Evolutionary conservation across 2,888 invertebrate genomes (phyloP).

Genomic region (Magallana nippona): DNA sequence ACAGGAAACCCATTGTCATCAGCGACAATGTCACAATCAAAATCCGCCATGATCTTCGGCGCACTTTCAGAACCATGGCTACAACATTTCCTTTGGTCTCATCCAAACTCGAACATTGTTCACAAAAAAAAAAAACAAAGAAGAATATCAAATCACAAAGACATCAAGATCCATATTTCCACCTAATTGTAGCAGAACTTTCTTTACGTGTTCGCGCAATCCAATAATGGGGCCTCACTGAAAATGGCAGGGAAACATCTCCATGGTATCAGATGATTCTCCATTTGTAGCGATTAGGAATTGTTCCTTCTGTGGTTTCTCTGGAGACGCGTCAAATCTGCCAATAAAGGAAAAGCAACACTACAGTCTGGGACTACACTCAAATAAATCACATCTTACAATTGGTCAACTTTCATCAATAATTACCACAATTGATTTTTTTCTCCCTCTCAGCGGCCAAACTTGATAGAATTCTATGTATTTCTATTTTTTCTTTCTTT

Average conservation of each 20-base stretch:
- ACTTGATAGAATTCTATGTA: background rate
- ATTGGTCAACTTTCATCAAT: slow-evolving; percentile 33
- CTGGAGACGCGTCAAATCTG: slow-evolving; percentile 13
- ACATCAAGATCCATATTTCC: slow-evolving; percentile 25
- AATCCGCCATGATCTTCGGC: slow-evolving; percentile 33
- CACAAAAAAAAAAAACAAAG: no score
- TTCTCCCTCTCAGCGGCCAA: background rate
- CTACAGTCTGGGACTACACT: slow-evolving; percentile 19
- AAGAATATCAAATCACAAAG: slow-evolving; percentile 1
- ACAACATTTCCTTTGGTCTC: background rate
- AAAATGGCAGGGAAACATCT: slow-evolving; percentile 26
- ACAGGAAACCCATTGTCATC: slow-evolving; percentile 13
- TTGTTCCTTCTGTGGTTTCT: slow-evolving; percentile 17
- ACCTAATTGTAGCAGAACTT: slow-evolving; percentile 13
- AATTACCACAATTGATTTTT: slow-evolving; percentile 35
- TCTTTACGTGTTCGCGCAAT: slow-evolving; percentile 19
- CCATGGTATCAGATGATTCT: slow-evolving; percentile 22
- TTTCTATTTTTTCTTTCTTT: background rate
- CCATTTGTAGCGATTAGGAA: slow-evolving; percentile 35
- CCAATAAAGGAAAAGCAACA: slow-evolving; percentile 22
- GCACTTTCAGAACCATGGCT: slow-evolving; percentile 30
- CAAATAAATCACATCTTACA: slow-evolving; percentile 29
- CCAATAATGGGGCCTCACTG: slow-evolving; percentile 11
- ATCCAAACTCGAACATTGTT: slow-evolving; percentile 24
- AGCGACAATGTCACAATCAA: slow-evolving; percentile 25